Conservation (phyloP, 2,113 vertebrate species). For the Tychaedon coryphoeus region DNA sequence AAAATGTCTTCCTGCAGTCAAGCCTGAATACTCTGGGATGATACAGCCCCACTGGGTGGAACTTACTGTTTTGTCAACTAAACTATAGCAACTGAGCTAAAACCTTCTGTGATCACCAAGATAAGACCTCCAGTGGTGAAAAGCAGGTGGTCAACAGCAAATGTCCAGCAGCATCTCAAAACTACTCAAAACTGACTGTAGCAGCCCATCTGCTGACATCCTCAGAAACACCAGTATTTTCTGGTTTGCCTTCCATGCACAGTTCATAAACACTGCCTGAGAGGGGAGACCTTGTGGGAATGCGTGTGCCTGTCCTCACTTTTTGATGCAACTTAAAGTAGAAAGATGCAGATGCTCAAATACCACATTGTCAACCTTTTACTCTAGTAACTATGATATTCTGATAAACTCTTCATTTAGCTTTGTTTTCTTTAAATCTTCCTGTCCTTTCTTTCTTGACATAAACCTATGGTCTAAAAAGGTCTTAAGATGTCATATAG, state of each 20-base stretch:
- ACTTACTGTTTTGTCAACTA: neutral
- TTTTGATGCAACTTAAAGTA: neutral
- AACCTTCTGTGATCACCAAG: neutral
- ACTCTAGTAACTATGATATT: neutral
- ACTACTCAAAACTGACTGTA: neutral
- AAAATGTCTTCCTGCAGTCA: neutral
- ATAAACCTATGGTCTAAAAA: neutral
- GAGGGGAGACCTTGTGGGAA: neutral
- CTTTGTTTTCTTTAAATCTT: neutral
- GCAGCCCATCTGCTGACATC: neutral
- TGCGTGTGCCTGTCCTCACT: neutral
- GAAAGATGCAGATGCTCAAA: neutral
- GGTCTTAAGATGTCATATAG: neutral
- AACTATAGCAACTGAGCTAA: neutral
- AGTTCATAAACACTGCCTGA: neutral
- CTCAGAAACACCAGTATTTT: neutral
- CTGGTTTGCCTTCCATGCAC: neutral
- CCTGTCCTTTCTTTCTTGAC: neutral
- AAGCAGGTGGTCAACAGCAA: neutral
- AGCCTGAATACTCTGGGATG: neutral
- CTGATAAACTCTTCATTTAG: neutral
- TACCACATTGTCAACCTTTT: neutral
- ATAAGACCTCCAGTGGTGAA: neutral
- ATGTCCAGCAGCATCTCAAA: neutral
- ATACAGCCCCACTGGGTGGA: neutral